Evolutionary conservation across 2,888 invertebrate genomes (phyloP), one percentile per base, ranked within the genome.

Genomic region (Synanthedon formicaeformis): DNA sequence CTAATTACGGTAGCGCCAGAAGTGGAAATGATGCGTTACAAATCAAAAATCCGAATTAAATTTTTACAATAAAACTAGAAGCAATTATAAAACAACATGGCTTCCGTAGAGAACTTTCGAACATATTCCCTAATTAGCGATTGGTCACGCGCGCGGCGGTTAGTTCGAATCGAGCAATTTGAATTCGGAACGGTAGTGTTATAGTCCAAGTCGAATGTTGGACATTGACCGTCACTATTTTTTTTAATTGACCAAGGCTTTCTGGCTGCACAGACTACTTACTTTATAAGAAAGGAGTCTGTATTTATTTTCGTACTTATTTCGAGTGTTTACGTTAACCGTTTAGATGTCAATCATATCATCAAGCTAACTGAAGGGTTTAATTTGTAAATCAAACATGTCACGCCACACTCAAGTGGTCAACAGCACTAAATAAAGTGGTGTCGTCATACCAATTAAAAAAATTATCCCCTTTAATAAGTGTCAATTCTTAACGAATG

Each of bases 401-500:
- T 73, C 74, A 67, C 60, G 73, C 69, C 51, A 65, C 27, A 45
- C 63, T 60, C 67, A 71, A 73, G 73, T 77, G 75, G 73, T 68
- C 75, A 76, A 66, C 73, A 69, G 64, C 66, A 66, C 78, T 77
- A 78, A 80, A 82, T 76, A 79, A 78, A 82, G 76, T 64, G 79
- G 82, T 87, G 85, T 80, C 83, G 87, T 86, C 86, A 86, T 80
- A 73, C 83, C 85, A 87, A 87, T 87, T 86, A 84, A 86, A 86
- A 83, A 84, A 83, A 84, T 83, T 83, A 85, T 82, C 79, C 79
- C 80, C 77, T 72, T 85, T 86, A 85, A 85, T 85, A 86, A 84
- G 86, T 87, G 87, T 86, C 87, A 87, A 85, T 86, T 84, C 82
- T 80, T 85, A 87, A 87, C 84, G 81, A 86, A 87, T 85, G 86